Evolutionary conservation across 1,140 invertebrate species (phyloP), one percentile per base, ranked within the genome.

Genomic region (Hormaphis cornu): DNA sequence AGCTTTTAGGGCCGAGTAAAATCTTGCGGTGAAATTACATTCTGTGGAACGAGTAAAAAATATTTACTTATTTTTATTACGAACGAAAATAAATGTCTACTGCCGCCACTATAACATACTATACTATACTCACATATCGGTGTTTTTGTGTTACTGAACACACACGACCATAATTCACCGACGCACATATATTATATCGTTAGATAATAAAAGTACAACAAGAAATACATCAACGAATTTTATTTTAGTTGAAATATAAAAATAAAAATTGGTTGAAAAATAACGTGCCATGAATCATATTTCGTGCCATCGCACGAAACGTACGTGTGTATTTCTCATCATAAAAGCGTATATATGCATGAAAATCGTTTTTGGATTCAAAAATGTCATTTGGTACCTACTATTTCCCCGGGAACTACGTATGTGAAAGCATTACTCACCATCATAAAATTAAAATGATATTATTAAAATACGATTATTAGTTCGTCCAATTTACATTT

Each of bases 171-270:
- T 58, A 58, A 58, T 58, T 58, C 54, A 40, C 54, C 6, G 37
- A 14, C 20, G 33, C 35, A 14, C 40, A 22, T 58, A 58, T 58
- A 56, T 56, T 56, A 58, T 58, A 56, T 56, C 37, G 53, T 56
- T 56, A 56, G 30, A 58, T 58, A 37, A 40, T 58, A 58, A 58
- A 24, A 37, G n/a, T n/a, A n/a, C n/a, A n/a, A n/a, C n/a, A n/a
- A 52, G 35, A 58, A 58, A 58, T 37, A 22, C 54, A 40, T 58
- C 37, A 58, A 58, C 35, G 14, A 58, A 58, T 40, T 58, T 58
- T 58, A 58, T 58, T 58, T 58, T 58, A 58, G 20, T 24, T 35
- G 2, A 9, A 24, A 40, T 58, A 58, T 33, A 9, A 26, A 50
- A 50, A 50, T 24, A 50, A 50, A 48, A 24, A 4, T 26, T 9